Base-by-base conservation (phyloP, 2,113 vertebrate genomes). In the Chionodraco myersi region DNA sequence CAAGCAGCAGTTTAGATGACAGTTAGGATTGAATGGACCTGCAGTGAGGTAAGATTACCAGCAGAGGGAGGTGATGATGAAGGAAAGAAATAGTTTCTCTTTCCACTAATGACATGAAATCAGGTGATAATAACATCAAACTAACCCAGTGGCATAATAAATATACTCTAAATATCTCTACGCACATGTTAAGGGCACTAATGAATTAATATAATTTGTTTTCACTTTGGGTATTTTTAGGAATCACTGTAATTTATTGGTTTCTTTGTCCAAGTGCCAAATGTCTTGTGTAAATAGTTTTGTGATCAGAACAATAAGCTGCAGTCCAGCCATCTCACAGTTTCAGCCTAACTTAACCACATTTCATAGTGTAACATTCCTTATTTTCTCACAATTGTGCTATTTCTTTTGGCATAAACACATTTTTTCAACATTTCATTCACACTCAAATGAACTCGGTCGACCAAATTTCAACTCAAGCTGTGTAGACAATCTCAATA, bases 231-330 rank as follows among this genome's bases (percentile, higher is more conserved):
- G 62, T 72, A 68, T 78, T 84, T 48, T 34, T 71, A 75, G 80
- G 59, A 73, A 77, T 51, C 58, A 59, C 66, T 80, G 51, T 87
- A 64, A 77, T 78, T 79, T 71, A 54, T 82, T 77, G 26, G 72
- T 73, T 66, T 77, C 7, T 61, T 80, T 84, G 41, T 84, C 14
- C 13, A 52, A 57, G 79, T 93, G 91, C 91, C 91, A 92, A 92
- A 89, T 70, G 49, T 75, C 30, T 61, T 0, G 0, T 91, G 84
- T 89, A 83, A 80, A 86, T 91, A 77, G 49, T 72, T 75, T 59
- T 14, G 57, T 80, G 70, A 48, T 87, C 77, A 87, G 68, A 89
- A 72, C 52, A 86, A 86, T 75, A 86, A 79, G 77, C 83, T 89
- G 75, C 82, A 79, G 79, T 79, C 65, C 62, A 68, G 51, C 72